Base-by-base conservation (phyloP, 2,888 invertebrate species). In the Trichogramma dendrolimi region DNA sequence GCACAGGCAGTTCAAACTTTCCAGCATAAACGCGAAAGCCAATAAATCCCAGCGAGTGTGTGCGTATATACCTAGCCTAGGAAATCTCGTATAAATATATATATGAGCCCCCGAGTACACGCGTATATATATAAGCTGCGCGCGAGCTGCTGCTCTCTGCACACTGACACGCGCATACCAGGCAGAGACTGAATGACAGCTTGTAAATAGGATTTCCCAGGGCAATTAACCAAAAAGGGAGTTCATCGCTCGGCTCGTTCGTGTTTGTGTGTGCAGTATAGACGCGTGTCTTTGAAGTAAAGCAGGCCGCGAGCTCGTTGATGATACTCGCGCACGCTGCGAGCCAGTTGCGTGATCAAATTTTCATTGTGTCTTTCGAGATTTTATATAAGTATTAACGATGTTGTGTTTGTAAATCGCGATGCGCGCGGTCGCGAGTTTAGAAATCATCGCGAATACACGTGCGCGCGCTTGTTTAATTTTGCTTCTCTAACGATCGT, bases 201-300 rank as follows among this genome's bases (percentile, higher is more conserved):
- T 60, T 11, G 55, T 53, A 60, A 62, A 65, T 60, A 55, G 41
- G 42, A 60, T 62, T 62, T 65, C 59, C 52, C 57, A 51, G 47
- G 8, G 49, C 43, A 60, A 60, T 61, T 59, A 61, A 27, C 27
- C 27, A 27, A 27, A 27, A 27, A 27, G 27, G 6, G 5, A 40
- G 6, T 11, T 5, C 27, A n/a, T 47, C 11, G 11, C 6, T 11
- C 11, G 14, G 11, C 11, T 38, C 41, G 51, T 61, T 49, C 52
- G 56, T 42, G 52, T 62, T 64, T 61, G 42, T 11, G 38, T 8
- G 43, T 5, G 6, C n/a, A 46, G 5, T 10, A 58, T 60, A 65
- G 62, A 58, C 62, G 55, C 62, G 60, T 60, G 62, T 48, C 27
- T 27, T 27, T 27, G 27, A 27, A 27, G 27, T 27, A 27, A 27